Conservation (phyloP, 2,113 vertebrate species). For the Mohoua ochrocephala region DNA sequence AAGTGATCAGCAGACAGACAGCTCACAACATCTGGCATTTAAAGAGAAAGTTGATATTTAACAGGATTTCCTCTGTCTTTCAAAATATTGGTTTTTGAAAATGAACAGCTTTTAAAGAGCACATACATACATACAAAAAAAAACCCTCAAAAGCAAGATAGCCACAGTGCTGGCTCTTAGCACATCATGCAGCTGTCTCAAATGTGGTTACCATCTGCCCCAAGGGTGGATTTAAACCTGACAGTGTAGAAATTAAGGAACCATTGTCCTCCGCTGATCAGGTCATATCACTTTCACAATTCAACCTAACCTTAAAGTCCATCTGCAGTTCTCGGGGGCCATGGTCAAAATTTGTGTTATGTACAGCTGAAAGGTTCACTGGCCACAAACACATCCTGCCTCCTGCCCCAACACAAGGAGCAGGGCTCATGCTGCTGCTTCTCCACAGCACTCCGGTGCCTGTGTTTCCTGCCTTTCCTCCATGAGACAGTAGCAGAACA, state of each 20-base stretch:
- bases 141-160: not conserved
- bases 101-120: not conserved
- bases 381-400: not conserved
- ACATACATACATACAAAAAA: not conserved
- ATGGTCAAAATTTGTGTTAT: not conserved
- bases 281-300: not conserved
- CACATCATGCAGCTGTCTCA: not conserved
- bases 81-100: conserved; percentile 57
- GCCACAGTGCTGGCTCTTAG: not conserved
- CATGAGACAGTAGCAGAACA: not conserved
- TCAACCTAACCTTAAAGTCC: not conserved
- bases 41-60: conserved; percentile 59
- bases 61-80: conserved; percentile 35
- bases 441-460: not conserved
- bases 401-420: not conserved
- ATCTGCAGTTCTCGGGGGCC: not conserved
- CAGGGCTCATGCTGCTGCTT: not conserved
- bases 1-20: conserved; percentile 31
- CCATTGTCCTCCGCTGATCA: not conserved
- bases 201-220: not conserved
- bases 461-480: not conserved
- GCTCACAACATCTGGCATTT: conserved; percentile 44
- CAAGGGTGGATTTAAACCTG: not conserved
- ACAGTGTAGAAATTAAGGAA: not conserved
- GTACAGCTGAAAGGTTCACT: not conserved